These are phyloP conservation scores for Linyphia triangularis DNA, from an alignment of 2,888 invertebrate genomes.

Conservation along the genomic window DNA sequence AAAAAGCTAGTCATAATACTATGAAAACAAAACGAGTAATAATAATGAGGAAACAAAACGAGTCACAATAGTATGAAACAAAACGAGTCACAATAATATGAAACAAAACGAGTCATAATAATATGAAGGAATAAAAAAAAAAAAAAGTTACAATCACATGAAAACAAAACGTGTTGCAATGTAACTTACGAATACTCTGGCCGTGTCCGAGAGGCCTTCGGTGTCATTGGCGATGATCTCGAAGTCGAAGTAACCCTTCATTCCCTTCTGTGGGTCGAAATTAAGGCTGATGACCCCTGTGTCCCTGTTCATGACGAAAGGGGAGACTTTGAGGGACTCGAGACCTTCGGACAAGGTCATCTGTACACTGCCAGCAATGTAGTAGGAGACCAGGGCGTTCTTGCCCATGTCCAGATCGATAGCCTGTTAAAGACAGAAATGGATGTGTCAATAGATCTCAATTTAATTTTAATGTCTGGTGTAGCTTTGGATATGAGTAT, in stretches of 20 bases:
- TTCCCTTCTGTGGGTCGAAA: slow-evolving; percentile 96
- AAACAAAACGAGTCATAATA: no score
- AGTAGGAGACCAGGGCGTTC: slow-evolving; percentile 79
- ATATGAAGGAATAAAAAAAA: no score
- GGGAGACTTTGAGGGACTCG: slow-evolving; percentile 88
- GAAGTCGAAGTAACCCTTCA: slow-evolving; percentile 98
- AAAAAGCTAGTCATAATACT: no score
- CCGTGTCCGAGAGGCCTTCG: slow-evolving; percentile 88
- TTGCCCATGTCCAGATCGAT: slow-evolving; percentile 79
- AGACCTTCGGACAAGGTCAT: slow-evolving; percentile 80
- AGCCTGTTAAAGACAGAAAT: slow-evolving; percentile 77
- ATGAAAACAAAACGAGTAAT: no score
- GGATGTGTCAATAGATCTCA: background rate
- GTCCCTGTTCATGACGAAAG: slow-evolving; percentile 90
- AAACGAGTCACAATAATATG: no score
- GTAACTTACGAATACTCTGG: slow-evolving; percentile 87
- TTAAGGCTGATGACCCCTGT: slow-evolving; percentile 92
- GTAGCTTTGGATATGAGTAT: background rate
- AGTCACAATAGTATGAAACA: no score
- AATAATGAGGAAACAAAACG: no score
- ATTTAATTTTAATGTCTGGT: no score
- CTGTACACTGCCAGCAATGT: slow-evolving; percentile 82
- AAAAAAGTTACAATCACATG: no score
- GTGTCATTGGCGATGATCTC: slow-evolving; percentile 92
- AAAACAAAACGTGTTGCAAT: no score